Base-by-base conservation (phyloP, 2,888 invertebrate species). In the Operophtera brumata region DNA sequence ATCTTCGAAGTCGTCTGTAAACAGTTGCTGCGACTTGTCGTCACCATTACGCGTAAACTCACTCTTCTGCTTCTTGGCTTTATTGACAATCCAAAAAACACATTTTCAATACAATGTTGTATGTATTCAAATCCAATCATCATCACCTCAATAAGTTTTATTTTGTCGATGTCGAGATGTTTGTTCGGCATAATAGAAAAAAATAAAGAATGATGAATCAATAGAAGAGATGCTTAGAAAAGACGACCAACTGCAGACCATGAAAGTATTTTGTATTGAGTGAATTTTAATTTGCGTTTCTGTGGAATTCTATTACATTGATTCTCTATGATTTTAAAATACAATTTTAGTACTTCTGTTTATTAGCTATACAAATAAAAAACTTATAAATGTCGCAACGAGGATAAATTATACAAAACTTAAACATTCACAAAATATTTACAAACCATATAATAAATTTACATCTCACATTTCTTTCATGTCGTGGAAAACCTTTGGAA, bases 61-160 rank as follows among this genome's bases (percentile, higher is more conserved):
- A 77, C 78, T 78, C 80, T 81, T 89, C 79, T 75, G 81, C 87
- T 86, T 88, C 88, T 80, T 88, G 57, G 85, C 89, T 90, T 89
- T 82, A 83, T 78, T 79, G 78, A 86, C 73, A 86, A 84, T 70
- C 77, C 76, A 71, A 72, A 65, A 64, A 47, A 47, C 60, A 69
- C 41, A 35, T 5, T 11, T 50, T 59, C 7, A 57, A 49, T 36
- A 12, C 6, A 36, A 36, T 34, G 34, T 6, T 3, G n/a, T n/a
- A 13, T 8, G 13, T 13, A 36, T 7, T 7, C 1, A 30, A 30
- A 30, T 13, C 6, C 12, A 12, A 36, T 8, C 12, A 7, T 36
- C 12, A 7, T 36, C 13, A 36, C 13, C 8, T 1, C 3, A 13
- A 8, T 7, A 36, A 13, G 6, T 34, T 34, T 34, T 34, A 8